A percentile compares a stretch with the other conserved stretches of the same genome.
Evolutionary conservation across 2,797 vertebrate genomes (phyloP).

Genomic region (Melanotaenia nigrans): DNA sequence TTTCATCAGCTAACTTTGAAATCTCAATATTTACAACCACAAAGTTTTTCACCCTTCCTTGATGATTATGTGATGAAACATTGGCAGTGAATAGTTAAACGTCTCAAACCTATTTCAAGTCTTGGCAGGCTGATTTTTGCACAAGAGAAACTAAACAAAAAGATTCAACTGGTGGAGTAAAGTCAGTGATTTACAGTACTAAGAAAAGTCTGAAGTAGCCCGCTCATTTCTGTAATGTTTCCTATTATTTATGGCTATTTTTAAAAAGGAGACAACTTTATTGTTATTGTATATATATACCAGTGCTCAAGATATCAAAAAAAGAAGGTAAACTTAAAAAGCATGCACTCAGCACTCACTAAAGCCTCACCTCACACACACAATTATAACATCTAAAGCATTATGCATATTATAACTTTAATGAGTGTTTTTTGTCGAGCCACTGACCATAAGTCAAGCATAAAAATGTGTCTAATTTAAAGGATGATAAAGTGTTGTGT

Average conservation of each 20-base stretch:
- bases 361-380: no score
- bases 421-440: no score
- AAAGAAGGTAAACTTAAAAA: no score
- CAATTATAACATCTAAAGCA: no score
- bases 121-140: not conserved
- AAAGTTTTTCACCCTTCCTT: not conserved
- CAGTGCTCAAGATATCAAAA: no score
- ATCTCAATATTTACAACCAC: not conserved
- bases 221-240: not conserved
- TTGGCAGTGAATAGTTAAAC: not conserved
- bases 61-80: not conserved
- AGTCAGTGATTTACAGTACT: not conserved
- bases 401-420: no score
- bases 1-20: constrained; percentile 7
- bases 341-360: no score
- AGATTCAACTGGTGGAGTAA: not conserved
- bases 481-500: not conserved
- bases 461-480: no score
- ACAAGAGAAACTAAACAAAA: not conserved
- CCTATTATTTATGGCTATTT: not conserved
- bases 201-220: not conserved
- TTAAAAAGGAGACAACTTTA: not conserved
- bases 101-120: constrained; percentile 5
- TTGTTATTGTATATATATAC: no score
- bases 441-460: no score